These are phyloP conservation scores for Alcedo quadribrachys DNA, from an alignment of 2,797 vertebrate genomes.

Conservation along the genomic window DNA sequence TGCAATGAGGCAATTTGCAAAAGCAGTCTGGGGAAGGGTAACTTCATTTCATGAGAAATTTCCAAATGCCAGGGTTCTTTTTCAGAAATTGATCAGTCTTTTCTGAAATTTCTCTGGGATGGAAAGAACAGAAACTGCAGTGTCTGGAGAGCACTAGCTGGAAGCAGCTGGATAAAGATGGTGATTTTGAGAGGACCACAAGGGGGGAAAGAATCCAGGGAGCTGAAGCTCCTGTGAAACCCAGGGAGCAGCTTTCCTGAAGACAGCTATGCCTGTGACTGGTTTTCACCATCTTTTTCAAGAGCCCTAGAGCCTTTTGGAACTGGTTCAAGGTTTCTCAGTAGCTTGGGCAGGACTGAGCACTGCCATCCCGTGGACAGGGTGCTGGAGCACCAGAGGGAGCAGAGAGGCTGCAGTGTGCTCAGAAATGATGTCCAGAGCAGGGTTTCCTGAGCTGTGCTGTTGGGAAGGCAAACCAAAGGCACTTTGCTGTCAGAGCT, in stretches of 20 bases:
- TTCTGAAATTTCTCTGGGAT: not conserved
- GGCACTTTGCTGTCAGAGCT: not conserved
- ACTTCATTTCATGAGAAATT: constrained; percentile 3
- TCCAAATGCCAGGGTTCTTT: not conserved
- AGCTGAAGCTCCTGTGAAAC: not conserved
- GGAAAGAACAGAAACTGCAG: not conserved
- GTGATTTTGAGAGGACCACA: not conserved
- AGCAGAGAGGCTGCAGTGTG: not conserved
- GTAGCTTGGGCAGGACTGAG: not conserved
- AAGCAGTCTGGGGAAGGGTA: not conserved
- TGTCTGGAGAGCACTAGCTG: not conserved
- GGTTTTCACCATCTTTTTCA: not conserved
- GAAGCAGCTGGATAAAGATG: not conserved
- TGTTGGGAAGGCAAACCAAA: not conserved
- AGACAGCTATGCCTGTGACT: not conserved
- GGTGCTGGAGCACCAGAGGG: too few species aligned
- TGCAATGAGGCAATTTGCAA: not conserved
- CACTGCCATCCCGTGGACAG: not conserved
- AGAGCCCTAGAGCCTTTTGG: not conserved
- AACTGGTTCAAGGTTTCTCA: not conserved
- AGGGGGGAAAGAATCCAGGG: not conserved
- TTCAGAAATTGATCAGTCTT: not conserved
- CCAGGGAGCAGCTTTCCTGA: not conserved
- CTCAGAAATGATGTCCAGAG: not conserved
- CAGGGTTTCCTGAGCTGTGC: not conserved